These are phyloP conservation scores for Oeneis ivallda DNA, from an alignment of 2,888 invertebrate species.

Conservation along the genomic window DNA sequence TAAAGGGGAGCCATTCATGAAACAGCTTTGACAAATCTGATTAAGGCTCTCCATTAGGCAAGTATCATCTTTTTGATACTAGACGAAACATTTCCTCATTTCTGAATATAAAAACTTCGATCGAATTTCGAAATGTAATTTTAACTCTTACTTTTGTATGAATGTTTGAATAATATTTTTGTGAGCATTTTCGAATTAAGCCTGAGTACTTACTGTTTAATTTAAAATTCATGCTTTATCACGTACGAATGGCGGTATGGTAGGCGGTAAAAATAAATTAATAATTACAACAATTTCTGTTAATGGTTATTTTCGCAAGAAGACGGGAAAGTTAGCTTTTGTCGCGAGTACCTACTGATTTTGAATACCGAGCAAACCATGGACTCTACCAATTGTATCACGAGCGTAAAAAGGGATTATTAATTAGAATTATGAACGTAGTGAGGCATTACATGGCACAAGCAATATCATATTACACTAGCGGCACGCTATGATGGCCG, in stretches of 20 bases:
- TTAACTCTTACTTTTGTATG: slow-evolving; percentile 16
- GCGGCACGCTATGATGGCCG: no score
- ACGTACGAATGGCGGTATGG: not conserved
- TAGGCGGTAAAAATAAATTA: no score
- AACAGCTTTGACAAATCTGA: slow-evolving; percentile 39
- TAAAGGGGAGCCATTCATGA: slow-evolving; percentile 38
- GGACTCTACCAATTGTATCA: no score
- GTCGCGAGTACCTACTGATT: no score
- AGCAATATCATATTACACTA: no score
- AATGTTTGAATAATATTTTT: slow-evolving; percentile 12
- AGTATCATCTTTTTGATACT: slow-evolving; percentile 27
- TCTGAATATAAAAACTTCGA: not conserved
- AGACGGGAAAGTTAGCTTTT: no score
- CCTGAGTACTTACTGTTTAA: slow-evolving; percentile 4
- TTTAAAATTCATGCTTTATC: slow-evolving; percentile 15
- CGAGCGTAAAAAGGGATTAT: no score
- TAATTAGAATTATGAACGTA: no score
- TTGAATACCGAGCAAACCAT: no score
- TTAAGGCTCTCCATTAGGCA: slow-evolving; percentile 37
- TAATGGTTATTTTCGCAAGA: no score
- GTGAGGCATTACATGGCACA: no score
- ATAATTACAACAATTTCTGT: not conserved
- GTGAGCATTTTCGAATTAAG: slow-evolving; percentile 10
- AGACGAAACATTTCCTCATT: not conserved
- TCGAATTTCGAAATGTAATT: slow-evolving; percentile 22